A percentile compares a stretch with the other conserved stretches of the same genome.
Conservation (phyloP, 2,888 invertebrate species). For the Epistrophe grossulariae region DNA sequence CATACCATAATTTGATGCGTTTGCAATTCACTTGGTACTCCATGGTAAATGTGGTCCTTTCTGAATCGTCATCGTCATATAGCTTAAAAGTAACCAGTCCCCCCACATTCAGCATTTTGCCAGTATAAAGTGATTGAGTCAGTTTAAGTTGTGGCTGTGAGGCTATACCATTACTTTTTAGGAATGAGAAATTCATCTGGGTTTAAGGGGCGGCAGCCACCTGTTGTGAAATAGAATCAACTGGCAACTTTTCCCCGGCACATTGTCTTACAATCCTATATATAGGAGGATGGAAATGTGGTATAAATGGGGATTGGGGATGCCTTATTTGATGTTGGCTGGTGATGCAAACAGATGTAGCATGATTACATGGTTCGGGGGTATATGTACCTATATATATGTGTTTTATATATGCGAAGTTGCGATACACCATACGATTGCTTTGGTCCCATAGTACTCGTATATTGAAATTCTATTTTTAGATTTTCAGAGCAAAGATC, state of each 20-base stretch:
- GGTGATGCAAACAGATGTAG: constrained; percentile 39
- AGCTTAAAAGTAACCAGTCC: background rate
- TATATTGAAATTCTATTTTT: constrained; percentile 72
- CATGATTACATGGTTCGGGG: constrained; percentile 3
- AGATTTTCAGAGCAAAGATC: constrained; percentile 54
- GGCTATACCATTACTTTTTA: background rate
- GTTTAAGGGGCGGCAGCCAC: constrained; percentile 63
- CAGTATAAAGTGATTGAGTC: constrained; percentile 11
- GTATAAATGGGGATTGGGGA: background rate
- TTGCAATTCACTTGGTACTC: constrained; percentile 39
- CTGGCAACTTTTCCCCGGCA: constrained; percentile 60
- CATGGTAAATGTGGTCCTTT: constrained; percentile 36
- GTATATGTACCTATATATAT: background rate
- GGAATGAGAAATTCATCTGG: constrained; percentile 12
- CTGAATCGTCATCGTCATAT: constrained; percentile 24
- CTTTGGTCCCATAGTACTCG: constrained; percentile 29
- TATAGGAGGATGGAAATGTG: background rate
- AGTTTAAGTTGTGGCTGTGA: constrained; percentile 16
- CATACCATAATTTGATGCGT: constrained; percentile 26
- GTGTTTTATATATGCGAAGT: constrained; percentile 35
- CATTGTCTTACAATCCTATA: constrained; percentile 63
- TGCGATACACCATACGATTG: constrained; percentile 38
- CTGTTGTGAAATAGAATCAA: constrained; percentile 72
- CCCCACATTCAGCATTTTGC: background rate
- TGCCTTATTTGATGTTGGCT: constrained; percentile 25